Conservation (phyloP, 2,888 invertebrate species). For the Watsonalla cultraria region DNA sequence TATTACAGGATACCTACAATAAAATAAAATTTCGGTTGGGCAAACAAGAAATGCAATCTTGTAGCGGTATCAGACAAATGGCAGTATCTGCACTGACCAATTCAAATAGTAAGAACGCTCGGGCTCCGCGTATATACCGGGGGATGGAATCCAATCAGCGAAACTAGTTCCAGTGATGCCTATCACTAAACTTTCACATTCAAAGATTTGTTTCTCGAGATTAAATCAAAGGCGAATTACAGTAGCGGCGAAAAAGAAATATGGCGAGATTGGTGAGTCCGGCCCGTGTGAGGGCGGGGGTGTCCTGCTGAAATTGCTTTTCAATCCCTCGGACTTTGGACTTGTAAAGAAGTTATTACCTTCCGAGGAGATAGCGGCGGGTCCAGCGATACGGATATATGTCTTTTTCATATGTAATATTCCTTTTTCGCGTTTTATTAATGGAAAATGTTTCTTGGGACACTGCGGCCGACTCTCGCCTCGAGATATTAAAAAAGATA, state of each 20-base stretch:
- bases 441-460: constrained; percentile 78
- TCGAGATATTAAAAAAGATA: constrained; percentile 70
- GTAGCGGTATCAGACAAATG: constrained; percentile 69
- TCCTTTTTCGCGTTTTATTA: constrained; percentile 80
- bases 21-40: constrained; percentile 41
- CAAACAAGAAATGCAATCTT: constrained; percentile 73
- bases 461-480: constrained; percentile 68
- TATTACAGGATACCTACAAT: constrained; percentile 21
- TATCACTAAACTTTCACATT: constrained; percentile 77
- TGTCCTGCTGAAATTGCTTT: constrained; percentile 80
- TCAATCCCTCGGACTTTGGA: constrained; percentile 81
- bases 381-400: constrained; percentile 78
- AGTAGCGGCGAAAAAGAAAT: constrained; percentile 78
- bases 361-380: constrained; percentile 78
- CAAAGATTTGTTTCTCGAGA: constrained; percentile 79
- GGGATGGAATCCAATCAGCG: constrained; percentile 73
- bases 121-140: constrained; percentile 39
- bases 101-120: constrained; percentile 61
- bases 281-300: constrained; percentile 71
- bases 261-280: constrained; percentile 73
- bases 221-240: constrained; percentile 79
- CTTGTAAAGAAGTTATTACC: constrained; percentile 81
- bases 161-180: constrained; percentile 74
- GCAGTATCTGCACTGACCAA: constrained; percentile 64
- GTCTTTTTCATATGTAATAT: constrained; percentile 79